A percentile compares a stretch with the other conserved stretches of the same genome.
These are phyloP conservation scores for Dendronephthya gigantea DNA, from an alignment of 64 coral and sea anemone species.

Conservation along the genomic window DNA sequence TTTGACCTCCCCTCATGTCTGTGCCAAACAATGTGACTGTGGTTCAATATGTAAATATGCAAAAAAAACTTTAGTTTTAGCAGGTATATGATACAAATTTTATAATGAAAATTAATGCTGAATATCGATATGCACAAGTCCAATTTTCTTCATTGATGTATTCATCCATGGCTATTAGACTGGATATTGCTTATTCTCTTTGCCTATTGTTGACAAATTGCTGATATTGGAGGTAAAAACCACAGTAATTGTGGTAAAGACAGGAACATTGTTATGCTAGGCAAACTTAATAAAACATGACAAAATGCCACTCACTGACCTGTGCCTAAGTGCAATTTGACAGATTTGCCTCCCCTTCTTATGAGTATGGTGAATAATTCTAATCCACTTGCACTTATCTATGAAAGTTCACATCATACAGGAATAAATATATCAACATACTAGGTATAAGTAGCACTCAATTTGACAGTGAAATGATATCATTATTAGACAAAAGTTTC, in stretches of 20 bases:
- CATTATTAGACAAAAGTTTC: not conserved
- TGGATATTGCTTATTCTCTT: not conserved
- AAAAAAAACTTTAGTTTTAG: not conserved
- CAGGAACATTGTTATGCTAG: not conserved
- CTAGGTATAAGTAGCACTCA: not conserved
- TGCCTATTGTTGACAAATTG: not conserved
- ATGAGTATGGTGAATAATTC: not conserved
- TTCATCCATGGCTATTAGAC: not conserved
- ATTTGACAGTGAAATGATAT: not conserved
- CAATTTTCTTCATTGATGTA: not conserved
- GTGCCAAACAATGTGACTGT: no score
- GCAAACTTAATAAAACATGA: not conserved
- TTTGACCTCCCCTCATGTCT: no score
- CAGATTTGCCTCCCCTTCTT: constrained; percentile 9
- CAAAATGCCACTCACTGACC: not conserved
- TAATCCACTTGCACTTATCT: constrained; percentile 18
- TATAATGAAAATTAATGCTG: not conserved
- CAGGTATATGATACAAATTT: not conserved
- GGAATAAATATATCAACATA: not conserved
- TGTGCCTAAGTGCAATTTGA: not conserved
- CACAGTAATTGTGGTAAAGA: not conserved
- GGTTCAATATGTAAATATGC: no score
- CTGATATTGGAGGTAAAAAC: not conserved
- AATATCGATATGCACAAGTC: not conserved
- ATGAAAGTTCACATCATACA: not conserved